A percentile compares a stretch with the other conserved stretches of the same genome.
phyloP scores from a whole-genome alignment of 2,888 invertebrate genomes.

The Pristionchus entomophagus region DNA sequence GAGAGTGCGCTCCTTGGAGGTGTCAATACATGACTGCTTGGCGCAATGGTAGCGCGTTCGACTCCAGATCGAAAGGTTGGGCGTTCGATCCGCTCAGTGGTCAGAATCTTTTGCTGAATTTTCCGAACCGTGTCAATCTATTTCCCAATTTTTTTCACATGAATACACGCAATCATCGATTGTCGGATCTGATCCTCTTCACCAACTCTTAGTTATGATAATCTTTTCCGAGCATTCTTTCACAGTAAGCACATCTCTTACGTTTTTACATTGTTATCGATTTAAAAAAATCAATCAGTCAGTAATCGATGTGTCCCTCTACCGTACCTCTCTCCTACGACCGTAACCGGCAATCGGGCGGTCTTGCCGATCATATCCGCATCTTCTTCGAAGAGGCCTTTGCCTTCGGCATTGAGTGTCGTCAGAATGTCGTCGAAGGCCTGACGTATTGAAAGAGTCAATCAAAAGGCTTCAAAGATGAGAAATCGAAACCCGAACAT shows the following conservation, averaged over 20 bases:
- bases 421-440: constrained; percentile 48
- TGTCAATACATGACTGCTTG: constrained; percentile 42
- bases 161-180: too few relatives aligned
- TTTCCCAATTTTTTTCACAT: background rate
- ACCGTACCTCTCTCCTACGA: constrained; percentile 38
- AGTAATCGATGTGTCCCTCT: background rate
- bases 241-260: background rate
- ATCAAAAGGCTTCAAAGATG: background rate
- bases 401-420: constrained; percentile 45
- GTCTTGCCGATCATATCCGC: background rate
- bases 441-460: too few relatives aligned
- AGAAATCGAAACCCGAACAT: background rate
- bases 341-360: constrained; percentile 1
- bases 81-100: constrained; percentile 49
- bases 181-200: too few relatives aligned
- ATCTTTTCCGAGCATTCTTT: too few relatives aligned
- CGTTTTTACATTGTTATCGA: too few relatives aligned
- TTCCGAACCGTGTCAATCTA: background rate
- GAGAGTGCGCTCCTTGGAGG: too few relatives aligned
- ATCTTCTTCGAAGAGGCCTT: constrained; percentile 17
- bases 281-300: too few relatives aligned
- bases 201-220: too few relatives aligned
- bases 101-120: constrained; percentile 45
- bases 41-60: constrained; percentile 51
- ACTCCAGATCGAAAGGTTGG: constrained; percentile 50